phyloP scores from a whole-genome alignment of 1,140 invertebrate species.

The Drosophila willistoni region DNA sequence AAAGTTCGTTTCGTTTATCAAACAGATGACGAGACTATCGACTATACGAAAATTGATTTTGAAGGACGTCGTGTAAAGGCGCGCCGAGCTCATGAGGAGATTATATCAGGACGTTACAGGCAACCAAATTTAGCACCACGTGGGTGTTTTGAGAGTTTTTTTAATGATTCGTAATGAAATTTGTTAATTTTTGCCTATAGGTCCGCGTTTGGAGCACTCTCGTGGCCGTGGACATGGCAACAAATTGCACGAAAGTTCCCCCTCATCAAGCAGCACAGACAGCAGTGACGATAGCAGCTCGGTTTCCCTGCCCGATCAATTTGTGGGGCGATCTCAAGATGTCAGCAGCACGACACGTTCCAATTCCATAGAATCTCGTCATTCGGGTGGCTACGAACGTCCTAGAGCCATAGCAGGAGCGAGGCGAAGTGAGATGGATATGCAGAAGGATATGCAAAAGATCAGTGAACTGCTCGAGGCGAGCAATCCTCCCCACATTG shows the following conservation, averaged over 20 bases:
- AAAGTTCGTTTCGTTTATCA: background rate
- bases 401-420: constrained; percentile 71
- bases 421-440: constrained; percentile 73
- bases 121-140: constrained; percentile 78
- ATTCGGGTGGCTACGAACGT: constrained; percentile 76
- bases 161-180: background rate
- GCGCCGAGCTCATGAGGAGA: constrained; percentile 79
- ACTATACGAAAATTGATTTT: constrained; percentile 81
- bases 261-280: constrained; percentile 58
- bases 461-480: constrained; percentile 59
- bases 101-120: constrained; percentile 81
- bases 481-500: constrained; percentile 67
- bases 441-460: constrained; percentile 71
- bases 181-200: constrained; percentile 20
- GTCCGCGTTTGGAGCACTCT: constrained; percentile 63
- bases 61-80: constrained; percentile 79
- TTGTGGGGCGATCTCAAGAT: constrained; percentile 57
- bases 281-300: constrained; percentile 68
- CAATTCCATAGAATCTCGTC: constrained; percentile 72
- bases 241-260: constrained; percentile 62
- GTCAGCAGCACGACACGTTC: constrained; percentile 76
- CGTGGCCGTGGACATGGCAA: constrained; percentile 43
- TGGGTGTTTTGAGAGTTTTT: constrained; percentile 36
- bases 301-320: constrained; percentile 54
- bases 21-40: constrained; percentile 77